Conservation (phyloP, 2,888 invertebrate genomes). For the Crossocerus cetratus region DNA sequence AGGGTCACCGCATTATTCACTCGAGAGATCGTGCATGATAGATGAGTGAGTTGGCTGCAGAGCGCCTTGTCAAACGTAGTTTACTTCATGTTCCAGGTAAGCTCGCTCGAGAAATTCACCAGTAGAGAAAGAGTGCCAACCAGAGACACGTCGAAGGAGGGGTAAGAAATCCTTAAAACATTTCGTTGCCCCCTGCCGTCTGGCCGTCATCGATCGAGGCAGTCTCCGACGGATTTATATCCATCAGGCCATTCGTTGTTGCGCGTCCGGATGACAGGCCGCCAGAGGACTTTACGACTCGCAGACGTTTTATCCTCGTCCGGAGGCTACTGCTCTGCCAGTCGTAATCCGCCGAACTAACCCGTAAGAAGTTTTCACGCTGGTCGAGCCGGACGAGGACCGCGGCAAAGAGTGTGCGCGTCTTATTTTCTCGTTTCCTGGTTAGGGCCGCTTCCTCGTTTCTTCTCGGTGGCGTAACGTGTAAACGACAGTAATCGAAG, state of each 20-base stretch:
- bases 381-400: neutral
- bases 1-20: neutral
- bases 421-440: constrained; percentile 6
- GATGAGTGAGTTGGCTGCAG: neutral
- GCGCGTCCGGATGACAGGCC: constrained; percentile 16
- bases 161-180: constrained; percentile 11
- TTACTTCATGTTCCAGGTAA: constrained; percentile 22
- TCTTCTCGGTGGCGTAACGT: constrained; percentile 7
- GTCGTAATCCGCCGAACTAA: constrained; percentile 28
- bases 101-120: neutral
- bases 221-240: constrained; percentile 19
- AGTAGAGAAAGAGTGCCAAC: neutral
- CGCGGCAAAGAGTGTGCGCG: constrained; percentile 5
- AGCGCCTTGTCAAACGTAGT: neutral
- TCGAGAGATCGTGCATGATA: neutral
- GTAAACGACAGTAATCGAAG: constrained; percentile 44
- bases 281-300: constrained; percentile 17
- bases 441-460: constrained; percentile 3
- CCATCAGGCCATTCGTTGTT: constrained; percentile 13
- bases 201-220: neutral
- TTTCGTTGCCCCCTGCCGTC: constrained; percentile 8
- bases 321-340: constrained; percentile 9
- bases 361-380: constrained; percentile 29
- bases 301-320: constrained; percentile 6
- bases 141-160: neutral